Evolutionary conservation across 1,140 invertebrate genomes (phyloP).

Genomic region (Lamellibrachia luymesi): DNA sequence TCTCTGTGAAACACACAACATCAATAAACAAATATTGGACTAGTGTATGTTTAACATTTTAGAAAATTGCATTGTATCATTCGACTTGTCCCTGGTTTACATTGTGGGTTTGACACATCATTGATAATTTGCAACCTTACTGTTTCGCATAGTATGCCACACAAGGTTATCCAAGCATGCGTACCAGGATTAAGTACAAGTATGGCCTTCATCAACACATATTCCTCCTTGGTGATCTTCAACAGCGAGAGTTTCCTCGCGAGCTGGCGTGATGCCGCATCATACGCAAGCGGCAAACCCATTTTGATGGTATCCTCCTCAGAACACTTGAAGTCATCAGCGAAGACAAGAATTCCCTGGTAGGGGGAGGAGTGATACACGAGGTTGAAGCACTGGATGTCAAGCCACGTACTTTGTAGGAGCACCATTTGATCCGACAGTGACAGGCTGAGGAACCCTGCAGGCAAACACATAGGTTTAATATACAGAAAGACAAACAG

Average conservation of each 20-base stretch:
- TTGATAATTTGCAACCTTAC: not conserved
- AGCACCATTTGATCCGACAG: constrained; percentile 95
- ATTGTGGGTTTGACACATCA: not conserved
- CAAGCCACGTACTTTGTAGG: constrained; percentile 93
- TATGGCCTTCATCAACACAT: constrained; percentile 87
- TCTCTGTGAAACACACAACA: too few relatives aligned
- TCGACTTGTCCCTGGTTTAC: too few relatives aligned
- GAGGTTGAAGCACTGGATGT: constrained; percentile 88
- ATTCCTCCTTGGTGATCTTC: constrained; percentile 83
- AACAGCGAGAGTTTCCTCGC: constrained; percentile 81
- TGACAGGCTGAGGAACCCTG: constrained; percentile 80
- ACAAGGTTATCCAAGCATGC: constrained; percentile 15
- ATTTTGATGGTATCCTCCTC: constrained; percentile 45
- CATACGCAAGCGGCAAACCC: constrained; percentile 61
- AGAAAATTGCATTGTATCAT: too few relatives aligned
- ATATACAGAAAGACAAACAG: not conserved
- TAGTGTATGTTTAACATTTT: too few relatives aligned
- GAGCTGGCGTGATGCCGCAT: constrained; percentile 79
- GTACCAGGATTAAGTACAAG: constrained; percentile 77
- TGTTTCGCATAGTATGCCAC: not conserved
- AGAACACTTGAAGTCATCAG: constrained; percentile 52
- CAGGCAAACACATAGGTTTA: constrained; percentile 13
- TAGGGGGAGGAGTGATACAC: constrained; percentile 73
- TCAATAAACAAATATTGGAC: too few relatives aligned
- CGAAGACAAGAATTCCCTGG: constrained; percentile 48